Evolutionary conservation across 2,113 vertebrate species (phyloP).

Genomic region (Leptodactylus fuscus): DNA sequence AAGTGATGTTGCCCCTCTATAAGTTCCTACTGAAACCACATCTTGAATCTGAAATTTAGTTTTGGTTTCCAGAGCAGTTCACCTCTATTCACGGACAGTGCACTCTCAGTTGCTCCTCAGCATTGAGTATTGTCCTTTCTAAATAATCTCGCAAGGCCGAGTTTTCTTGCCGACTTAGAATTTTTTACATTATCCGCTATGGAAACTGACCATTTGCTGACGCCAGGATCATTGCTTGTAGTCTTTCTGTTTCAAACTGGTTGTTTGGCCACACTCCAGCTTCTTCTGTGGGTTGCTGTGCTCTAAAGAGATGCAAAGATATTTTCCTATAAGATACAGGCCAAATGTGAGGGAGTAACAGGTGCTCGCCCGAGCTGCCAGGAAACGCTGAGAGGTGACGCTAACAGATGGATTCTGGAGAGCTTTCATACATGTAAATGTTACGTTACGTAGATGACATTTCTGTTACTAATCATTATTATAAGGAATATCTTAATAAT

Average conservation of each 20-base stretch:
- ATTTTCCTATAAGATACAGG: constrained; percentile 7
- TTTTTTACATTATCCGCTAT: constrained; percentile 1
- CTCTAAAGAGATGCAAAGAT: constrained; percentile 67
- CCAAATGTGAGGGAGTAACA: constrained; percentile 27
- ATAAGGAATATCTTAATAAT: too few species aligned
- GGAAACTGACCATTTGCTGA: constrained; percentile 89
- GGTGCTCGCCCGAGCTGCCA: not conserved
- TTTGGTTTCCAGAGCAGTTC: too few species aligned
- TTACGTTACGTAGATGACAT: not conserved
- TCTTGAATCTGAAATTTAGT: too few species aligned
- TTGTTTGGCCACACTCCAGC: constrained; percentile 96
- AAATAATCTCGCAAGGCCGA: not conserved
- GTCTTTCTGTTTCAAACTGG: constrained; percentile 95
- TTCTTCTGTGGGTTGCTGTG: constrained; percentile 85
- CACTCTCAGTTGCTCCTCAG: too few species aligned
- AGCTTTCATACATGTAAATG: not conserved
- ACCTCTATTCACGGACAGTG: too few species aligned
- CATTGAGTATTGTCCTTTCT: not conserved
- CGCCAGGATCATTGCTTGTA: constrained; percentile 95
- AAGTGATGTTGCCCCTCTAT: too few species aligned
- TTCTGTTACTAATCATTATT: not conserved
- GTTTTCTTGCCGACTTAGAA: not conserved
- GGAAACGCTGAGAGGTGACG: constrained; percentile 2
- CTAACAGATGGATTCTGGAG: not conserved
- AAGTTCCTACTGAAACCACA: too few species aligned